Evolutionary conservation across 2,888 invertebrate species (phyloP), one percentile per base, ranked within the genome.

Genomic region (Gastrophysa polygoni): DNA sequence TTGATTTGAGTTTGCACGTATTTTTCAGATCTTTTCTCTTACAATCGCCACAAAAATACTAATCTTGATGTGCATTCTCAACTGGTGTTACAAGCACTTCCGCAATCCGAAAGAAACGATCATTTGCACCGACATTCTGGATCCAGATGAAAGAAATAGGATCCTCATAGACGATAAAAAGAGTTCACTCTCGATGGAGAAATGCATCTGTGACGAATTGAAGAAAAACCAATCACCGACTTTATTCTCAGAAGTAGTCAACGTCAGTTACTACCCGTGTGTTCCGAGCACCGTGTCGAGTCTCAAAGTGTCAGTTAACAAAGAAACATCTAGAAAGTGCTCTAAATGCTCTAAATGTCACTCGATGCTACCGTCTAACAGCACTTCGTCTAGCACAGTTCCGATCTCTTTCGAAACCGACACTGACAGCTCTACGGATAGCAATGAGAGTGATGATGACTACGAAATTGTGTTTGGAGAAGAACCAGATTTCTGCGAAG

Each of bases 31-130:
- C 18, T 69, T 77, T 49, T 72, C 73, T 0, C 7, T 77, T 5
- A 74, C 75, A 1, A 66, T 77, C 7, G 71, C 71, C 10, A 73
- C 74, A 10, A 76, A 76, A 64, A 63, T 77, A 18, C 61, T 77
- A 1, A 58, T 77, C 21, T 57, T 75, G 1, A 73, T 77, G 67
- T 77, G 76, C 61, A 57, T 77, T 11, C 62, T 77, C 29, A 75
- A 73, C 54, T 76, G 75, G 74, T 77, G 77, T 59, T 75, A 73
- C 64, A 72, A 66, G 50, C 73, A 71, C 56, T 71, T 67, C 17
- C 68, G 63, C 47, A 50, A 64, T 16, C 58, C 57, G 32, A 59
- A 67, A 24, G 59, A 59, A 18, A 48, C 61, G 16, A 24, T 32
- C 11, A 52, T 56, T 3, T 71, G 70, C 43, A 44, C 57, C 1